Conservation (phyloP, 2,797 vertebrate species). For the Parauchenoglanis ngamensis region DNA sequence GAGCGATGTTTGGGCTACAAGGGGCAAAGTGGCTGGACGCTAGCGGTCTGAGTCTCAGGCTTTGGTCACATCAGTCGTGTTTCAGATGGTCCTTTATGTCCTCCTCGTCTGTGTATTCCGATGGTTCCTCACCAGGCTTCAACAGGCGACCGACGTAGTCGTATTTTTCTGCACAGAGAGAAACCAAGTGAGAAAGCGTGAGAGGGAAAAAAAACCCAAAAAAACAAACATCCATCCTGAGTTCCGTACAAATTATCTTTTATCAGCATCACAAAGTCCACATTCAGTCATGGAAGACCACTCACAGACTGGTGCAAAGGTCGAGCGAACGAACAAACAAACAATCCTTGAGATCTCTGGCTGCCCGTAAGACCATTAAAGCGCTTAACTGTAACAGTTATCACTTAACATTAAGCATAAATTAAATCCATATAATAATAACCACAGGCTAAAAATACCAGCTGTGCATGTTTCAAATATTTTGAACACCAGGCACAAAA, state of each 20-base stretch:
- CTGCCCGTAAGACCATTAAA: not conserved
- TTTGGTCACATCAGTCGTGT: conserved; percentile 87
- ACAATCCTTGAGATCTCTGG: too few relatives aligned
- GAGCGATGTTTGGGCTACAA: not conserved
- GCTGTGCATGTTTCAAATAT: not conserved
- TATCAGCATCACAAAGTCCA: not conserved
- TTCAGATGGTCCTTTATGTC: conserved; percentile 98
- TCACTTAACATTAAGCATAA: not conserved
- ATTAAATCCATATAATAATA: not conserved
- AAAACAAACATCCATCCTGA: not conserved
- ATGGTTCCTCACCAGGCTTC: conserved; percentile 97
- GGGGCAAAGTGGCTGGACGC: conserved; percentile 36
- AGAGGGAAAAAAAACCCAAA: not conserved
- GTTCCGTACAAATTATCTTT: too few relatives aligned
- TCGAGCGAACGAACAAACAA: not conserved
- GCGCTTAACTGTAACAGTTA: too few relatives aligned
- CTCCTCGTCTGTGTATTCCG: conserved; percentile 98
- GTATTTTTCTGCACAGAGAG: conserved; percentile 87
- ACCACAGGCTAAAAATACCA: not conserved
- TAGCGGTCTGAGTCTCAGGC: conserved; percentile 54
- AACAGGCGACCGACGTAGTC: conserved; percentile 96
- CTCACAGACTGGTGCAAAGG: not conserved
- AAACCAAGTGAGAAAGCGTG: not conserved
- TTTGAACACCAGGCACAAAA: not conserved
- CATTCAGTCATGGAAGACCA: not conserved